phyloP scores from a whole-genome alignment of 2,888 invertebrate genomes.

The Ctena decussata region DNA sequence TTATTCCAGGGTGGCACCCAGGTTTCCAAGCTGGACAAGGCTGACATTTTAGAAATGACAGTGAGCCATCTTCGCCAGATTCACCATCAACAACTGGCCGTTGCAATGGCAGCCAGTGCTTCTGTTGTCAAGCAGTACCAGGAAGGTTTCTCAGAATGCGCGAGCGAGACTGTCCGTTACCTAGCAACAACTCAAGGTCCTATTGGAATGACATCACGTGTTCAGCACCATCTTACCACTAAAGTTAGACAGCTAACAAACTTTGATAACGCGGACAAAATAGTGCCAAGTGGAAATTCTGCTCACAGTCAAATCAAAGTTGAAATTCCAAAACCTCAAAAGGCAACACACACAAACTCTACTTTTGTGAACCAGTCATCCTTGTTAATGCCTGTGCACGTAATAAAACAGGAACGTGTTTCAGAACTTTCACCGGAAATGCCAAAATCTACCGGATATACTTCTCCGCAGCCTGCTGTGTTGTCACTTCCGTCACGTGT shows the following conservation, averaged over 20 bases:
- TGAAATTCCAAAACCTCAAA: constrained; percentile 36
- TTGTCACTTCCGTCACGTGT: constrained; percentile 48
- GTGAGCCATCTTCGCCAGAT: constrained; percentile 64
- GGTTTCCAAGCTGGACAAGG: constrained; percentile 65
- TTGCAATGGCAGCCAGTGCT: constrained; percentile 62
- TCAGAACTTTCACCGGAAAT: constrained; percentile 27
- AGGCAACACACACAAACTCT: background rate
- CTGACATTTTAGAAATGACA: constrained; percentile 66
- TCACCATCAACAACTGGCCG: constrained; percentile 61
- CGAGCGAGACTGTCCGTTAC: constrained; percentile 56
- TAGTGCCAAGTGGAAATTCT: constrained; percentile 26
- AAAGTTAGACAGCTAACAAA: constrained; percentile 30
- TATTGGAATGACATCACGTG: constrained; percentile 50
- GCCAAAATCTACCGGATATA: constrained; percentile 7
- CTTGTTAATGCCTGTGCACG: constrained; percentile 50
- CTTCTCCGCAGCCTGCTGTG: constrained; percentile 14
- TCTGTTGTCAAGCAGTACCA: constrained; percentile 55
- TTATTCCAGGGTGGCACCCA: constrained; percentile 61
- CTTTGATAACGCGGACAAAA: background rate
- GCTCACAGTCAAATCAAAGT: constrained; percentile 39
- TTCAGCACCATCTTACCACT: constrained; percentile 9
- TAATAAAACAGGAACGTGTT: constrained; percentile 28
- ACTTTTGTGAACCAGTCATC: constrained; percentile 26
- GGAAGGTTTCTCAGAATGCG: constrained; percentile 58
- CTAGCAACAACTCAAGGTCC: constrained; percentile 54